Percentiles rank a stretch among this genome's conserved stretches.
Conservation (phyloP, 2,113 vertebrate genomes). For the Benitochromis conjunctus region DNA sequence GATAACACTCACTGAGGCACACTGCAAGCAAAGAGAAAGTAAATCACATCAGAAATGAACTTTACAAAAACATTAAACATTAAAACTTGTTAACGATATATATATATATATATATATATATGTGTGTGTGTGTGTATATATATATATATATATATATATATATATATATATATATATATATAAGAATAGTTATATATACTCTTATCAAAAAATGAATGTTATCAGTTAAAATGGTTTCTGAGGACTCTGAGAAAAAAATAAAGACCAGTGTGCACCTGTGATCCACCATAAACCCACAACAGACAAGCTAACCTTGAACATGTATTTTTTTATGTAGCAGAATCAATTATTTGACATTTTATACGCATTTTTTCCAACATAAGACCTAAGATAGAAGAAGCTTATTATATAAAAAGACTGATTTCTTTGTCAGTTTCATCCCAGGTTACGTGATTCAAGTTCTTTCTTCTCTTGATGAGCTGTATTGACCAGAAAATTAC, state of each 20-base stretch:
- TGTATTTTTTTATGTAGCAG: neutral
- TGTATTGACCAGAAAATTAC: neutral
- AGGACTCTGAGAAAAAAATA: neutral
- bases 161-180: no score
- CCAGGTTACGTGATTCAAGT: neutral
- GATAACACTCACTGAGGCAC: neutral
- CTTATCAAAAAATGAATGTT: constrained; percentile 37
- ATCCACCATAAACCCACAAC: neutral
- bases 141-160: no score
- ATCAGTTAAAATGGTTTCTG: neutral
- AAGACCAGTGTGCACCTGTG: neutral
- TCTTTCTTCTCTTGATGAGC: neutral
- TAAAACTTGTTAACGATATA: no score
- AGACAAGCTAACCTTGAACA: neutral
- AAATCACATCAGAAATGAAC: neutral
- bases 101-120: no score
- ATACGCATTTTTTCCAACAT: neutral
- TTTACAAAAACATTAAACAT: no score
- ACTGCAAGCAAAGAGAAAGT: neutral
- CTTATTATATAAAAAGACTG: neutral
- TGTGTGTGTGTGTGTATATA: no score
- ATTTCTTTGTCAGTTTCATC: neutral
- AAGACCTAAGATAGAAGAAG: neutral
- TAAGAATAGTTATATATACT: no score
- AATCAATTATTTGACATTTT: neutral